These are phyloP conservation scores for Scleropages formosus DNA, from an alignment of 2,797 vertebrate species.

Conservation along the genomic window DNA sequence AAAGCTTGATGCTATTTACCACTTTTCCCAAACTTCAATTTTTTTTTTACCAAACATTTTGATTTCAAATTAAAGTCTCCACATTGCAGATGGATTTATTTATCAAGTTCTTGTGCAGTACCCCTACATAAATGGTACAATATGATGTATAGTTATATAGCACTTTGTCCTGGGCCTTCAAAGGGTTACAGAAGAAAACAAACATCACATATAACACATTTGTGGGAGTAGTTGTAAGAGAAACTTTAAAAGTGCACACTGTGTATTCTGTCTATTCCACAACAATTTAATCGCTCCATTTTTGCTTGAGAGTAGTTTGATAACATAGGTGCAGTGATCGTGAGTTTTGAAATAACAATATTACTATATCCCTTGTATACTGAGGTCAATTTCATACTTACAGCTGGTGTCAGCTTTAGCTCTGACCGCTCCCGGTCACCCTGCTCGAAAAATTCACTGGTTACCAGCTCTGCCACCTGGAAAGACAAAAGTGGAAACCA, in stretches of 20 bases:
- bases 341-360: not conserved
- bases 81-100: not conserved
- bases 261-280: no score
- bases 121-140: not conserved
- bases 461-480: conserved; percentile 77
- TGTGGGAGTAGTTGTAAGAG: no score
- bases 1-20: no score
- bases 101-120: not conserved
- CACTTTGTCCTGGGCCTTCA: no score
- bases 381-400: conserved; percentile 43
- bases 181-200: no score
- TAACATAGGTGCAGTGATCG: not conserved
- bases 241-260: no score
- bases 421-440: conserved; percentile 75
- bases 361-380: no score
- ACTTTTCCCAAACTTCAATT: no score
- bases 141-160: no score
- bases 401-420: conserved; percentile 73
- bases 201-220: no score
- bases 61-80: not conserved
- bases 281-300: no score
- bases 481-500: conserved; percentile 20
- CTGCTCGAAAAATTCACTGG: conserved; percentile 79
- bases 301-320: not conserved
- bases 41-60: not conserved